Conservation (phyloP, 2,797 vertebrate genomes). For the Tragopan temminckii region DNA sequence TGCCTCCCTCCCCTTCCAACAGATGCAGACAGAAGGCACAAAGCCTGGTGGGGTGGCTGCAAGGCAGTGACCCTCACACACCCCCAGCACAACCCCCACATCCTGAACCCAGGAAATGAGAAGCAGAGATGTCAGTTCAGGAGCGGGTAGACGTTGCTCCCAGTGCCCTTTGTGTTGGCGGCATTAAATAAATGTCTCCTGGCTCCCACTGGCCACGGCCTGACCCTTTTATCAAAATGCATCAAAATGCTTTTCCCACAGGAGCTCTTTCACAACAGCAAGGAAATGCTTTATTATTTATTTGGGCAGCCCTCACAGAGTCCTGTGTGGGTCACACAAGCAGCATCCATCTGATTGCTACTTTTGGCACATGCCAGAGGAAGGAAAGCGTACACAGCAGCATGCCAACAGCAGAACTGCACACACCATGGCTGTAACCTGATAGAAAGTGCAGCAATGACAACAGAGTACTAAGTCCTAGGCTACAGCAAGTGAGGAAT, state of each 20-base stretch:
- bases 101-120: background rate
- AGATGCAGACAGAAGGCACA: background rate
- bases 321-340: background rate
- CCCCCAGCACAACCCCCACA: rapidly evolving
- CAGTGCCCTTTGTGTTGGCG: background rate
- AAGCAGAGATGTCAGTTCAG: rapidly evolving
- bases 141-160: background rate
- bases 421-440: background rate
- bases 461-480: too few species aligned
- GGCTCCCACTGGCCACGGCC: background rate
- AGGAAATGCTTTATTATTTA: background rate
- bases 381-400: background rate
- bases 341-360: background rate
- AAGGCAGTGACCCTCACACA: background rate
- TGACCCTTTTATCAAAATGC: background rate
- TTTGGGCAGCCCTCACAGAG: background rate
- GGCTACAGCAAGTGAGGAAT: too few species aligned
- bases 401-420: too few species aligned
- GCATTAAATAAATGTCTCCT: background rate
- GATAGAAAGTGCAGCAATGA: too few species aligned
- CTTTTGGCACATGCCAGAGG: background rate
- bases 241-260: background rate
- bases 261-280: background rate
- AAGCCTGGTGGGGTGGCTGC: too few species aligned
- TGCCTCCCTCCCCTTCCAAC: background rate